Evolutionary conservation across 2,888 invertebrate genomes (phyloP), one percentile per base, ranked within the genome.

Genomic region (Alsophila aescularia): DNA sequence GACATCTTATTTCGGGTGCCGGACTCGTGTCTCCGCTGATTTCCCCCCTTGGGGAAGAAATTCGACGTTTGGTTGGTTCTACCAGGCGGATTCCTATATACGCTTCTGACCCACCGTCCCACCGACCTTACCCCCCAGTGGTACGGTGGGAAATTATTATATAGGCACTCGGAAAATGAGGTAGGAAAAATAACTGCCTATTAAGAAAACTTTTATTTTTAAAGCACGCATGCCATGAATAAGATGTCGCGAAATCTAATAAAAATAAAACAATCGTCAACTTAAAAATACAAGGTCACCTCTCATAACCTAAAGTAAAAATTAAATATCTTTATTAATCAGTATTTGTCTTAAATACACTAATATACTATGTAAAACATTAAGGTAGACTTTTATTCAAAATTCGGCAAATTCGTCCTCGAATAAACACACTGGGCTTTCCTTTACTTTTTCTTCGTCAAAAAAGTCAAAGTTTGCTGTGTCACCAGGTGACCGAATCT

Each of bases 401-500:
- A 96, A 96, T 67, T 95, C 93, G 34, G 83, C 87, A 83, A 96
- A 96, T 70, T 95, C 94, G 43, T 94, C 92, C 52, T 91, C 92
- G 71, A 83, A 95, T 57, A 93, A 85, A 72, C 94, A 93, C 0
- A 81, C 68, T 1, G 89, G 84, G 13, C 93, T 90, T 13, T 93
- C 79, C 60, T 89, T 87, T 58, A 94, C 72, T 52, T 92, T 83
- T 60, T 92, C 91, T 5, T 80, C 76, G 45, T 94, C 93, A 77
- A 94, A 96, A 27, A 81, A 71, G 60, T 95, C 95, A 73, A 96
- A 97, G 77, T 97, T 94, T 0, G 93, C 90, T 0, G 95, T 90
- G 71, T 97, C 97, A 1, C 93, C 94, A 0, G 93, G 88, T 34
- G 92, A 86, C n/a, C 81, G 77, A 2, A 94, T 85, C 47, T 83